Percentiles rank a stretch among this genome's conserved stretches.
These are phyloP conservation scores for Strigamia maritima DNA, from an alignment of 2,888 invertebrate species.

Conservation along the genomic window DNA sequence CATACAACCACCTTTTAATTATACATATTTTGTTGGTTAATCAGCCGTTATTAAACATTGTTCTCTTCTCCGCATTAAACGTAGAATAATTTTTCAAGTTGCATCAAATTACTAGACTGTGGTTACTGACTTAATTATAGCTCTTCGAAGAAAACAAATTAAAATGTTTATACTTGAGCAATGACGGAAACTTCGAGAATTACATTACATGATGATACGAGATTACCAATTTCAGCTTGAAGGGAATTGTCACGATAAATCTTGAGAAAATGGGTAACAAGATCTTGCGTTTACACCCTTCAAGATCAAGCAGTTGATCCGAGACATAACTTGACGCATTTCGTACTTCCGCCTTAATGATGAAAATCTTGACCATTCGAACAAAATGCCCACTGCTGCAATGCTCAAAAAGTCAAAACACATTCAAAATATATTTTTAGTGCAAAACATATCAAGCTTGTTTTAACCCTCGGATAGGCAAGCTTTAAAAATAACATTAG, in stretches of 20 bases:
- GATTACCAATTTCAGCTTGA: neutral
- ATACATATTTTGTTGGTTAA: neutral
- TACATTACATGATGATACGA: neutral
- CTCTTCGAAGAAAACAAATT: neutral
- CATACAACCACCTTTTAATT: neutral
- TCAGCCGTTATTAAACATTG: neutral
- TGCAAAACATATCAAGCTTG: no score
- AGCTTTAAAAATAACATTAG: no score
- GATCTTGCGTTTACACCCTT: neutral
- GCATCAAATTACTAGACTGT: neutral
- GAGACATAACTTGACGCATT: slow-evolving; percentile 3
- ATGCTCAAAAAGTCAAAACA: no score
- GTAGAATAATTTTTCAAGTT: neutral
- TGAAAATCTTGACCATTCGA: neutral
- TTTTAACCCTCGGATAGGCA: no score
- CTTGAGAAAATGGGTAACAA: neutral
- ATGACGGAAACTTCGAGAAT: neutral
- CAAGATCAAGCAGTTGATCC: neutral
- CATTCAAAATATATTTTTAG: no score
- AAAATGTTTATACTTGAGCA: neutral
- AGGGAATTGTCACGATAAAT: neutral
- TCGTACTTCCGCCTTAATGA: neutral
- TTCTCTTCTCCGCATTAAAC: neutral
- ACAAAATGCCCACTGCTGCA: neutral
- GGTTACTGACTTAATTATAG: neutral